Percentiles rank a stretch among this genome's conserved stretches.
phyloP scores from a whole-genome alignment of 2,888 invertebrate genomes.

The Allygus modestus region DNA sequence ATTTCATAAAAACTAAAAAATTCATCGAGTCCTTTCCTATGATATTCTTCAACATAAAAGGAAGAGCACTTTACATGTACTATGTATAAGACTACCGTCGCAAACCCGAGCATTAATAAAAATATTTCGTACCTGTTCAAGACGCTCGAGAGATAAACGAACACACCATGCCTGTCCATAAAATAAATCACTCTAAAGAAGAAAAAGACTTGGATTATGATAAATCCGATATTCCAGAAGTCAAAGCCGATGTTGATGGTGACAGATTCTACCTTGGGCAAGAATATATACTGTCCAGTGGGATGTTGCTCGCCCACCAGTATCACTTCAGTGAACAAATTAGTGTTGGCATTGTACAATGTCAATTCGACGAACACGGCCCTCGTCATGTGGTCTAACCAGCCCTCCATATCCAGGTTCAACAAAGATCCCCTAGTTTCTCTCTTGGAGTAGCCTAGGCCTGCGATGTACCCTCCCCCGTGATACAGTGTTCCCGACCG shows the following conservation, averaged over 20 bases:
- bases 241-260: neutral
- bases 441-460: too few relatives aligned
- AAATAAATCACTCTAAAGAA: neutral
- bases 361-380: conserved; percentile 44
- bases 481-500: neutral
- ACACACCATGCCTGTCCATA: neutral
- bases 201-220: neutral
- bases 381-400: conserved; percentile 53
- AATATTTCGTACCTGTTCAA: neutral
- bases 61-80: neutral
- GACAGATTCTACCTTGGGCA: neutral
- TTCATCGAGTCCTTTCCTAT: neutral
- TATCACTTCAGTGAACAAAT: conserved; percentile 45
- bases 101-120: neutral
- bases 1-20: neutral
- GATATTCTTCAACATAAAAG: neutral
- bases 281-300: conserved; percentile 10
- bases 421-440: too few relatives aligned
- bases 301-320: conserved; percentile 47
- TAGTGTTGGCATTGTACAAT: conserved; percentile 45
- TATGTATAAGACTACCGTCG: neutral
- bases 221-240: conserved; percentile 1
- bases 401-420: neutral
- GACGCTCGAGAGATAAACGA: neutral
- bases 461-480: neutral